These are phyloP conservation scores for Eupithecia dodoneata DNA, from an alignment of 2,888 invertebrate genomes.

Conservation along the genomic window DNA sequence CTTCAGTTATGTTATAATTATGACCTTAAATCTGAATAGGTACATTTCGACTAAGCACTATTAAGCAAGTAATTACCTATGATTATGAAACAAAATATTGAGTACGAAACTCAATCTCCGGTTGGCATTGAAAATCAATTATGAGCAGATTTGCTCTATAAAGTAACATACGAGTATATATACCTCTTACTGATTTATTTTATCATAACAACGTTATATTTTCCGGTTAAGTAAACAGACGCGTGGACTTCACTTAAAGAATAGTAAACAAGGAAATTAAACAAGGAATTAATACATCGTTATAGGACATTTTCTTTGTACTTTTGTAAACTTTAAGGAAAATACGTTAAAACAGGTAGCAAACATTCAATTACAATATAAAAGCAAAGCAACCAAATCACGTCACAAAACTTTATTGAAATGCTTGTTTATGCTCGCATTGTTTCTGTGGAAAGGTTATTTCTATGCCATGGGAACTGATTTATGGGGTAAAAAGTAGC, in stretches of 20 bases:
- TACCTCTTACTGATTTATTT: neutral
- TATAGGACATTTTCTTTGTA: neutral
- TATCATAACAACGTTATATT: neutral
- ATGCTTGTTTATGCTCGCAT: neutral
- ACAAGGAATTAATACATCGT: neutral
- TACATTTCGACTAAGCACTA: neutral
- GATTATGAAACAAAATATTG: conserved; percentile 24
- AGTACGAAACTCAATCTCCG: conserved; percentile 17
- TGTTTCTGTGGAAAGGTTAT: no score
- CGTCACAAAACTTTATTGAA: neutral
- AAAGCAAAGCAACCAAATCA: neutral
- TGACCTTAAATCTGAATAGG: conserved; percentile 20
- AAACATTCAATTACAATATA: neutral
- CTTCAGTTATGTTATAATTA: neutral
- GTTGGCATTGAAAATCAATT: conserved; percentile 37
- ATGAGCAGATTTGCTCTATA: conserved; percentile 25
- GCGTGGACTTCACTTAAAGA: neutral
- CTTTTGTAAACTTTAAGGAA: neutral
- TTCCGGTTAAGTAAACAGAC: neutral
- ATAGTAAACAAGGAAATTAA: conserved; percentile 5
- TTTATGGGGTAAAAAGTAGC: no score
- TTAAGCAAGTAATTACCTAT: conserved; percentile 1
- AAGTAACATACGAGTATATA: conserved; percentile 1
- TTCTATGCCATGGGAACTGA: no score
- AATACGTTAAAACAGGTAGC: neutral